Base-by-base conservation (phyloP, 2,888 invertebrate species). In the Troilus luridus region DNA sequence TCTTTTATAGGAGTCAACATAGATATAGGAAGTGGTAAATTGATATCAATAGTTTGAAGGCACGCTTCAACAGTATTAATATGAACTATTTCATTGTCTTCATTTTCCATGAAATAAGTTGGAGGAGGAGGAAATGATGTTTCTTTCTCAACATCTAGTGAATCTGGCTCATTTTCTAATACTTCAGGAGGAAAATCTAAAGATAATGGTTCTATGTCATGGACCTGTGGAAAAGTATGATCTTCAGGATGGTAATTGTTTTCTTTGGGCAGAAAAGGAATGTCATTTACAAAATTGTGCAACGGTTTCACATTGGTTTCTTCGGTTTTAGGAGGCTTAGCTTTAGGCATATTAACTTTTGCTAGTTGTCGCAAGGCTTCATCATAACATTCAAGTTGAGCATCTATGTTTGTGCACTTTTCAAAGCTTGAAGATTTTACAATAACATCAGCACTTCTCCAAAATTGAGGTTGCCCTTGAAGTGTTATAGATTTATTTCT, bases 311-410 rank as follows among this genome's bases (percentile, higher is more conserved):
- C 60, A 24, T 62, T 60, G 14, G n/a, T 88, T 88, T 88, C 89
- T 41, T 64, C 91, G n/a, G 54, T 60, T 88, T 89, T 56, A 12
- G 59, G 60, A 90, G 90, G 89, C 91, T n/a, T 56, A 11, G 56
- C 27, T 89, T 88, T 91, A n/a, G 27, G 88, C 12, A 90, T 91
- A 24, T 91, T 91, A 9, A 93, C 93, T 67, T 93, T 93, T 41
- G 93, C 93, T 12, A 93, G 91, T 90, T 93, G 93, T 85, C 93
- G 92, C 17, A 93, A 91, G 17, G 93, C 93, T 92, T 93, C 93
- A 91, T 93, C 93, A 91, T 93, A 93, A 90, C 93, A 93, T 91
- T 93, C 92, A 56, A 93, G 91, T 89, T 93, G 93, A 41, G 93
- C 93, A 88, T 93, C 93, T 24, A 93, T 93, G 67, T 93, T 93